A percentile compares a stretch with the other conserved stretches of the same genome.
phyloP scores from a whole-genome alignment of 1,140 invertebrate genomes.

The Sminthurinus signatus region DNA sequence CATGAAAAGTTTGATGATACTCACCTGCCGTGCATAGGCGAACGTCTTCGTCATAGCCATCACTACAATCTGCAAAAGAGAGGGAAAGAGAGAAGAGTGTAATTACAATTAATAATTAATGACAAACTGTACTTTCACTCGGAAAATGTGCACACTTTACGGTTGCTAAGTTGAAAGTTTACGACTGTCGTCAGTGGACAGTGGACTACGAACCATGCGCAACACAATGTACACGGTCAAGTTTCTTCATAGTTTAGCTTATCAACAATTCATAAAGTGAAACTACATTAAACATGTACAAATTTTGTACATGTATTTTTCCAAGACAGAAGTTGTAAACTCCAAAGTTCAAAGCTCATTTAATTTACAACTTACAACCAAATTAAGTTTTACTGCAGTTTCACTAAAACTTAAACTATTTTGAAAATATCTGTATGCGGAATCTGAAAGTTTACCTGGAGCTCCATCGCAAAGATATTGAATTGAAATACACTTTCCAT shows the following conservation, averaged over 20 bases:
- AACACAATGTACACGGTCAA: too few species aligned
- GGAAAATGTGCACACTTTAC: too few species aligned
- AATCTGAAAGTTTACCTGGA: conserved; percentile 87
- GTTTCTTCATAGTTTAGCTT: too few species aligned
- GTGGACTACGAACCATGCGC: too few species aligned
- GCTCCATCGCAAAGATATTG: conserved; percentile 88
- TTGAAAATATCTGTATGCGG: background rate
- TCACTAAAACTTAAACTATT: background rate
- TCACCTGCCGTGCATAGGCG: conserved; percentile 87
- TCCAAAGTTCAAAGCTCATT: too few species aligned
- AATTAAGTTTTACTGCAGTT: background rate
- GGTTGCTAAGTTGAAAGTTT: too few species aligned
- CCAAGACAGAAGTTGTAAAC: background rate
- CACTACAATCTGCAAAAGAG: too few species aligned
- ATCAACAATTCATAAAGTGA: too few species aligned
- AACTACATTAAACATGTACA: too few species aligned
- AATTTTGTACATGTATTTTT: too few species aligned
- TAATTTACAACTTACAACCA: background rate
- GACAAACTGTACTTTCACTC: background rate
- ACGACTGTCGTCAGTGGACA: too few species aligned
- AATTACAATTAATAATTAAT: background rate
- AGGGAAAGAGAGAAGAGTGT: conserved; percentile 44
- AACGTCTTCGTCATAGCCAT: conserved; percentile 82
- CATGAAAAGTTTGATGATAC: too few species aligned
- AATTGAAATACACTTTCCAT: conserved; percentile 70